phyloP scores from a whole-genome alignment of 2,888 invertebrate species.

The Galerucella nymphaeae region DNA sequence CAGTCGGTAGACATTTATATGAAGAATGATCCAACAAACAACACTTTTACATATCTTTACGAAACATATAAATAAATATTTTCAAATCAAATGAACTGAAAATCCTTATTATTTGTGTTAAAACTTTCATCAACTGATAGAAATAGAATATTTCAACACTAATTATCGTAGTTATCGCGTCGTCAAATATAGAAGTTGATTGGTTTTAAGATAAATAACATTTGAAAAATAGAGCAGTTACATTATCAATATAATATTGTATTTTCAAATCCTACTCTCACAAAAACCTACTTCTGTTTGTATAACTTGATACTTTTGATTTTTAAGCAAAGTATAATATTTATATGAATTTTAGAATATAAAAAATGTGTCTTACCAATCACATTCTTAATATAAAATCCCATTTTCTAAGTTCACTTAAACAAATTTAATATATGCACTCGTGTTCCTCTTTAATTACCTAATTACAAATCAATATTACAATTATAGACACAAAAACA shows the following conservation, averaged over 20 bases:
- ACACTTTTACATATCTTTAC: not conserved
- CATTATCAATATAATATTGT: no score
- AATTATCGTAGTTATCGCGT: no score
- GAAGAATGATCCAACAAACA: constrained; percentile 12
- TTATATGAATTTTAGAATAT: not conserved
- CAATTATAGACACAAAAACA: constrained; percentile 18
- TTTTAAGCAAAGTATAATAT: not conserved
- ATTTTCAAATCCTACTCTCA: not conserved
- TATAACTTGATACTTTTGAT: not conserved
- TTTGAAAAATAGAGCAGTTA: no score
- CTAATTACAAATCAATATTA: constrained; percentile 22
- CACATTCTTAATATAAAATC: constrained; percentile 13
- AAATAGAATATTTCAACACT: no score
- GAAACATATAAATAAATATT: not conserved
- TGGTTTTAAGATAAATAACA: no score
- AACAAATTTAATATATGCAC: constrained; percentile 19
- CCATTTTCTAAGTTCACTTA: constrained; percentile 14
- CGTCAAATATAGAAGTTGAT: no score
- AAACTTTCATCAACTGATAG: no score
- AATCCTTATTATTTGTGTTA: not conserved
- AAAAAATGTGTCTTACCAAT: not conserved
- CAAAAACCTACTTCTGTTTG: constrained; percentile 1
- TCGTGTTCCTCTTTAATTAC: constrained; percentile 17
- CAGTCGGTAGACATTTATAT: constrained; percentile 31
- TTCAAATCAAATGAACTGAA: not conserved